Base-by-base conservation (phyloP, 2,888 invertebrate species). In the Hofmannophila pseudospretella region DNA sequence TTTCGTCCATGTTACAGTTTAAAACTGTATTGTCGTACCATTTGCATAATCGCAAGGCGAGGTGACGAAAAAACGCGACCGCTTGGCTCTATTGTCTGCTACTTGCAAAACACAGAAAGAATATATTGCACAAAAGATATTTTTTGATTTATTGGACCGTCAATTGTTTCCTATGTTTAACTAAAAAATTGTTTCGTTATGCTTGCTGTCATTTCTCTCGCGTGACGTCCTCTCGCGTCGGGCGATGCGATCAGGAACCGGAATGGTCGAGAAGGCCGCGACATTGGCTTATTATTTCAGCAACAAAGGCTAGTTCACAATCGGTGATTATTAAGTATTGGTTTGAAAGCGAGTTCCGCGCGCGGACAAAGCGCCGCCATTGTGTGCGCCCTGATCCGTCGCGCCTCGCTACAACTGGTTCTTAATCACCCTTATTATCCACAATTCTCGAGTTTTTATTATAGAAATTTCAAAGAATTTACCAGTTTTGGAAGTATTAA, bases 11-110 rank as follows among this genome's bases (percentile, higher is more conserved):
- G 78, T 77, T 82, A 79, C 81, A 81, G 67, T 85, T 85, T 75
- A 67, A 48, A 75, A 70, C 46, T 76, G 74, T 76, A 85, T 77
- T 80, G 80, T 74, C 62, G 61, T 62, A 52, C 72, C 61, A 84
- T 82, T 86, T 85, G 82, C 86, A 85, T 85, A 85, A 81, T 78
- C 79, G 69, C 74, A 69, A 72, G 65, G 69, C 71, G 66, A 81
- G 70, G 68, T 67, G 59, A 64, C 55, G 73, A 69, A 81, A 85
- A 85, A 84, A 82, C 69, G 54, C 50, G 61, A 57, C 51, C 49
- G 67, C 73, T 78, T 75, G 76, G 71, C 75, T 74, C 68, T 62
- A 70, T 79, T 80, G 70, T 77, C 70, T 51, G 67, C 58, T 63
- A 64, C 62, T 68, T 66, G 72, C 70, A 64, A 70, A 78, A 74